Conservation (phyloP, 2,888 invertebrate species). For the Xanthorhoe spadicearia region DNA sequence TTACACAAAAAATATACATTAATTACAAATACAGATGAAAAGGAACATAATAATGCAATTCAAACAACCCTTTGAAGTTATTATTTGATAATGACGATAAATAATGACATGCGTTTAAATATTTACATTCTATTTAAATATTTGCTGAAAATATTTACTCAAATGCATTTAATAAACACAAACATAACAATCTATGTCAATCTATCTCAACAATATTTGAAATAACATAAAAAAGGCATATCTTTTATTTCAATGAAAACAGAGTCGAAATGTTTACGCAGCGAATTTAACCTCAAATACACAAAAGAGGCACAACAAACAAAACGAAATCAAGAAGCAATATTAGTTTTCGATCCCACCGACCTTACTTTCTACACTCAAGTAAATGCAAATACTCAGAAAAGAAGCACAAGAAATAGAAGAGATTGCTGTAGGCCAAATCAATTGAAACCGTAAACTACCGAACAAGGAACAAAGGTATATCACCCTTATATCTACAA, state of each 20-base stretch:
- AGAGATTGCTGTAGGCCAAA: constrained; percentile 68
- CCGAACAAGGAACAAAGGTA: constrained; percentile 25
- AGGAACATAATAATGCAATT: constrained; percentile 2
- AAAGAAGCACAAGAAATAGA: constrained; percentile 68
- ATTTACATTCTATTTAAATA: constrained; percentile 16
- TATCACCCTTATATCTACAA: constrained; percentile 24
- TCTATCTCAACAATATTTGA: background rate
- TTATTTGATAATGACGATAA: constrained; percentile 1
- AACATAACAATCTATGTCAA: background rate
- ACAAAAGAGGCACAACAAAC: constrained; percentile 8
- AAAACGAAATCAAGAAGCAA: constrained; percentile 41
- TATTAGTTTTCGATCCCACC: constrained; percentile 55
- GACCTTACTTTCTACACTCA: constrained; percentile 65
- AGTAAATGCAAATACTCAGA: constrained; percentile 69
- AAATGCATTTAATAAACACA: background rate
- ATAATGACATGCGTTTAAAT: constrained; percentile 10
- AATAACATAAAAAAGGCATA: background rate
- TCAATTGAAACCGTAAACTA: constrained; percentile 62
- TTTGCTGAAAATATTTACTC: constrained; percentile 13
- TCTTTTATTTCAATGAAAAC: background rate
- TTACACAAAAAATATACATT: background rate
- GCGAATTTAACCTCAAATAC: constrained; percentile 2
- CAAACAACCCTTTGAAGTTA: constrained; percentile 14
- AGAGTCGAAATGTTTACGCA: constrained; percentile 5
- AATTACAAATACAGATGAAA: background rate